Evolutionary conservation across 1,140 invertebrate species (phyloP), one percentile per base, ranked within the genome.

Genomic region (Drosophila azteca): DNA sequence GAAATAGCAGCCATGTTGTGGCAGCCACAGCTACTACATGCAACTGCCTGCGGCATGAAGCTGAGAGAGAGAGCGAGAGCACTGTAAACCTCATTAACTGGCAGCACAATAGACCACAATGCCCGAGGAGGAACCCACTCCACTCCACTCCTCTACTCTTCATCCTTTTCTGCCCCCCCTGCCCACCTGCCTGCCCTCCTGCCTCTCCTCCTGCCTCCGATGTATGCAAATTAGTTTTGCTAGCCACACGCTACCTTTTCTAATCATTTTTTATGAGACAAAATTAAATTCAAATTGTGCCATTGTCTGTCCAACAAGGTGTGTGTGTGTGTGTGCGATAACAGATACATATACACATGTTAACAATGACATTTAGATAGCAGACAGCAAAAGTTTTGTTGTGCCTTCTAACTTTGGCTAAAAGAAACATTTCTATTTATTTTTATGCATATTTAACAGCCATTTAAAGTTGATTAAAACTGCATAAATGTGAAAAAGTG

Each of bases 191-290:
- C 24, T 39, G n/a, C 7, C 45, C 24, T 24, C 17, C 24, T 39
- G n/a, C 13, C 45, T 20, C 17, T 20, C 17, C 17, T 20, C n/a
- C n/a, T n/a, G n/a, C n/a, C n/a, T n/a, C n/a, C n/a, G n/a, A 64
- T 66, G 39, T 50, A 39, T 41, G 63, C 77, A 59, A 74, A 68
- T 74, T 68, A 67, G 71, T 68, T 61, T 58, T 53, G 26, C 64
- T 20, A 59, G 29, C 17, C 61, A 60, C 51, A n/a, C 24, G 51
- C 50, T n/a, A 15, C 9, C 17, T 45, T 45, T 41, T 59, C 44
- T 53, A 79, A 79, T 79, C 43, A 54, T 71, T 71, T 81, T 80
- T 81, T 62, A 80, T 76, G 61, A 58, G 48, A 59, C 60, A 22
- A 15, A 58, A 73, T 61, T 53, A 59, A 73, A 66, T 17, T 54